phyloP scores from a whole-genome alignment of 2,888 invertebrate species.

The Xestia ashworthii region DNA sequence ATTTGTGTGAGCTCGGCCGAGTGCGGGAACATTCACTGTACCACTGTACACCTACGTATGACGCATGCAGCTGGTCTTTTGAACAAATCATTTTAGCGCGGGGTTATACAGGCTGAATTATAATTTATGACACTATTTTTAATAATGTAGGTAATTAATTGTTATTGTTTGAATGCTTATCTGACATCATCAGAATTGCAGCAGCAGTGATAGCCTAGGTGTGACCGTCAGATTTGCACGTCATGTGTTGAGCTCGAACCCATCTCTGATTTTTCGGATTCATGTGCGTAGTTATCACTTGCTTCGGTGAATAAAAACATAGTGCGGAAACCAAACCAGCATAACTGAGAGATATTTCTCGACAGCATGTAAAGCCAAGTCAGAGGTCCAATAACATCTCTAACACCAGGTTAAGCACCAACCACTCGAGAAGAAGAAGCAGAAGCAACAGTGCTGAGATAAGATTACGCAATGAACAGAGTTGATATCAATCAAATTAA shows the following conservation, averaged over 20 bases:
- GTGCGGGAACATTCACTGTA: conserved; percentile 1
- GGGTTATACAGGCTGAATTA: background rate
- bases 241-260: background rate
- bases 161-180: background rate
- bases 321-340: background rate
- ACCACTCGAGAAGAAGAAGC: background rate
- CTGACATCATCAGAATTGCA: background rate
- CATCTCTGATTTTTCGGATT: background rate
- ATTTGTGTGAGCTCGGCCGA: conserved; percentile 39
- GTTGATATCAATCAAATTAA: background rate
- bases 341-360: background rate
- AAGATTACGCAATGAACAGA: background rate
- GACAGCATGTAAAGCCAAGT: background rate
- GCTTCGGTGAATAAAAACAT: background rate
- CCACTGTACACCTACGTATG: background rate
- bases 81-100: background rate
- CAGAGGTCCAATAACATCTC: no score
- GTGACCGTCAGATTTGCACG: background rate
- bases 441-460: background rate
- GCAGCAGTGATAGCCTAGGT: background rate
- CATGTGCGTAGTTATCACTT: background rate
- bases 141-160: background rate
- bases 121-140: background rate
- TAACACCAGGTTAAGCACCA: background rate
- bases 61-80: conserved; percentile 5